Evolutionary conservation across 2,797 vertebrate genomes (phyloP).

Genomic region (Mastacembelus armatus): DNA sequence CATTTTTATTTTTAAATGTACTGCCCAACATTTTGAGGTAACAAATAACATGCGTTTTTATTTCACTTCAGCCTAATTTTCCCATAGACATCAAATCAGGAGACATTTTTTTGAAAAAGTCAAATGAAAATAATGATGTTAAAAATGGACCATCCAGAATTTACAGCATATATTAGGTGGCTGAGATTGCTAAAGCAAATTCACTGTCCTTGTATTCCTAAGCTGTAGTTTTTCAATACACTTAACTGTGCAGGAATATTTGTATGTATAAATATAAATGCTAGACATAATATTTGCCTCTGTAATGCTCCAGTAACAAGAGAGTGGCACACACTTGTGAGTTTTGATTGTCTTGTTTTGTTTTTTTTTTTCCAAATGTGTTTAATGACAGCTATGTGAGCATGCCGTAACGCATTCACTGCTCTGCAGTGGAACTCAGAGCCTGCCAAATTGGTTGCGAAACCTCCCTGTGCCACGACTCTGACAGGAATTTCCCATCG

Average conservation of each 20-base stretch:
- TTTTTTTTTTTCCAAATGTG: conserved; percentile 67
- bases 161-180: conserved; percentile 34
- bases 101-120: conserved; percentile 45
- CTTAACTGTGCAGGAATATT: conserved; percentile 51
- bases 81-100: conserved; percentile 36
- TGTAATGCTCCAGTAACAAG: conserved; percentile 54
- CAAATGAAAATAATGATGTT: conserved; percentile 54
- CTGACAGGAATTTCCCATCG: conserved; percentile 90
- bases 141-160: conserved; percentile 45
- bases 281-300: conserved; percentile 59
- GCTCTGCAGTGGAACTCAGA: conserved; percentile 76
- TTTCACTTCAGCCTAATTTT: conserved; percentile 42
- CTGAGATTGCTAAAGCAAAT: conserved; percentile 27
- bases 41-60: conserved; percentile 35
- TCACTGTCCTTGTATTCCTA: conserved; percentile 44
- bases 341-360: conserved; percentile 76
- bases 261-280: too few relatives aligned
- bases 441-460: conserved; percentile 86
- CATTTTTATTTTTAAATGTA: conserved; percentile 47
- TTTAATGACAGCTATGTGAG: conserved; percentile 86
- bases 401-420: conserved; percentile 84
- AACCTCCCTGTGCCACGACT: conserved; percentile 77
- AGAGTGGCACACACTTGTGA: conserved; percentile 68
- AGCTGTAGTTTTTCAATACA: conserved; percentile 56
- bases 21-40: conserved; percentile 38